These are phyloP conservation scores for Druon quercuslanigerum DNA, from an alignment of 1,140 invertebrate genomes.

Conservation along the genomic window DNA sequence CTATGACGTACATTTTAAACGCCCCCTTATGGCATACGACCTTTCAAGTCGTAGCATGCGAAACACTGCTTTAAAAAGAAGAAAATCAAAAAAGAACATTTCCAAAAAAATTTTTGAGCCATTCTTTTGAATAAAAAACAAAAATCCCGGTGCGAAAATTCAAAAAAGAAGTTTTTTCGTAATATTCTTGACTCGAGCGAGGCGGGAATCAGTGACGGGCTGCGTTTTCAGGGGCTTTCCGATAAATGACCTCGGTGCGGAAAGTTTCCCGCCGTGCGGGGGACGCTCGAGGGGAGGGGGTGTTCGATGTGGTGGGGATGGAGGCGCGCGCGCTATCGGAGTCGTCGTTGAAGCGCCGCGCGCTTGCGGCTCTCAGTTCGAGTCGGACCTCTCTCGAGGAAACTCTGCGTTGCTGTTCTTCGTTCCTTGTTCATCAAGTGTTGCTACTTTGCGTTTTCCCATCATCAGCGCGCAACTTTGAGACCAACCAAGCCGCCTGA, in stretches of 20 bases:
- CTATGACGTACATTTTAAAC: too few species aligned
- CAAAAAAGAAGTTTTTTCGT: conserved; percentile 14
- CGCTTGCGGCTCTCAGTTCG: conserved; percentile 14
- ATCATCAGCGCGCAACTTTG: conserved; percentile 16
- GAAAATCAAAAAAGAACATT: neutral
- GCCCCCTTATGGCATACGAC: too few species aligned
- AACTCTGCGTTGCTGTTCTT: neutral
- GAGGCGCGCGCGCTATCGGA: conserved; percentile 13
- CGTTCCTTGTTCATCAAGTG: neutral
- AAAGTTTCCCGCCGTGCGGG: conserved; percentile 25
- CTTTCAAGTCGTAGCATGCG: neutral
- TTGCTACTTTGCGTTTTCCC: neutral
- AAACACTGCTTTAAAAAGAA: neutral
- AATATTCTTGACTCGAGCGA: conserved; percentile 11
- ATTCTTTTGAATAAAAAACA: neutral
- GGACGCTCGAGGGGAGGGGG: neutral
- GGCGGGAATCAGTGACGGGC: conserved; percentile 26
- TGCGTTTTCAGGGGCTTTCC: conserved; percentile 29
- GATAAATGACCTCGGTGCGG: conserved; percentile 31
- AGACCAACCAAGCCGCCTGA: neutral
- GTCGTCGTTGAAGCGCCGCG: neutral
- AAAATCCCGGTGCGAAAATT: neutral
- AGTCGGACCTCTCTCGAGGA: conserved; percentile 27
- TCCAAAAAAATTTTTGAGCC: neutral
- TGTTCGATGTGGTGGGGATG: neutral